Evolutionary conservation across 1,140 invertebrate genomes (phyloP).

Genomic region (Arctopsyche grandis): DNA sequence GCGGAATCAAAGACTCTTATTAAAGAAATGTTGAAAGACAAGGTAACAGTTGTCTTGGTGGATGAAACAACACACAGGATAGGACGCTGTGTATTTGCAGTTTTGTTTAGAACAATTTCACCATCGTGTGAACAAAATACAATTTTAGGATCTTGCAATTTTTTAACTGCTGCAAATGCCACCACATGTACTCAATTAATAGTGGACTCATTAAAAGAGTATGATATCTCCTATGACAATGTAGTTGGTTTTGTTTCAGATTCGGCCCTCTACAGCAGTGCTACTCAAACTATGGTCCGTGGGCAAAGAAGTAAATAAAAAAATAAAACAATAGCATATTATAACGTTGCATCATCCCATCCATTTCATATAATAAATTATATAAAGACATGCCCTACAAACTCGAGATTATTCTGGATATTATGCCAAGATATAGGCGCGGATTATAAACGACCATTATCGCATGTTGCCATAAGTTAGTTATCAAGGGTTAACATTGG

Average conservation of each 20-base stretch:
- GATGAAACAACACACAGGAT: constrained; percentile 18
- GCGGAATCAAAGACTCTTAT: constrained; percentile 28
- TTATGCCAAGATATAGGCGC: too few species aligned
- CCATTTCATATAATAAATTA: too few species aligned
- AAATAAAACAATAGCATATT: too few species aligned
- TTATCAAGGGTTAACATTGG: too few species aligned
- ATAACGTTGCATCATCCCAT: too few species aligned
- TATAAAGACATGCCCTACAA: too few species aligned
- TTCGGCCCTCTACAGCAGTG: constrained; percentile 37
- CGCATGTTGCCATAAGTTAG: too few species aligned
- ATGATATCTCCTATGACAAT: constrained; percentile 30
- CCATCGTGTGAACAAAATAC: constrained; percentile 37
- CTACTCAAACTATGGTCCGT: too few species aligned
- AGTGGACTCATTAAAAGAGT: constrained; percentile 44
- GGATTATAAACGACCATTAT: too few species aligned
- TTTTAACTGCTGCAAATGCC: constrained; percentile 41
- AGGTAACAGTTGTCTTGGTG: constrained; percentile 37
- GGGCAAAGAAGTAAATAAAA: too few species aligned
- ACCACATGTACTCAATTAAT: constrained; percentile 41
- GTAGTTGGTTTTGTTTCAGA: constrained; percentile 36
- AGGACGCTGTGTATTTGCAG: constrained; percentile 38
- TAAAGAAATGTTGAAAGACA: constrained; percentile 34
- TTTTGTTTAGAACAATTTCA: constrained; percentile 42
- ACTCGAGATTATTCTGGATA: too few species aligned
- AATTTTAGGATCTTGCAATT: constrained; percentile 40